Base-by-base conservation (phyloP, 2,113 vertebrate species). In the Silurus meridionalis region DNA sequence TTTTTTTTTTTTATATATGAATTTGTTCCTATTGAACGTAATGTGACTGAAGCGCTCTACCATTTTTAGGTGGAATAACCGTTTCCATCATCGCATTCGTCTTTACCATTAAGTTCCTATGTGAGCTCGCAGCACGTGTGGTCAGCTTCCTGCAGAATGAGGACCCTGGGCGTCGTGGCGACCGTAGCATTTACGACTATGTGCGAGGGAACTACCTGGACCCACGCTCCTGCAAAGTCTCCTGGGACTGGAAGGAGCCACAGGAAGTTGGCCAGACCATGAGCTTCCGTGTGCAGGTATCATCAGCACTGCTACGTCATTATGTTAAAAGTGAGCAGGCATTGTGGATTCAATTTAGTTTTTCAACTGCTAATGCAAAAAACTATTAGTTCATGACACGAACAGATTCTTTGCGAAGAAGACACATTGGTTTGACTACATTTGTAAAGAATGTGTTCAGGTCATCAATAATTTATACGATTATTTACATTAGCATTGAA, bases 31-130 rank as follows among this genome's bases (percentile, higher is more conserved):
- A 2, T 57, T 53, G 58, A 15, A 10, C 5, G 17, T 58, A 37
- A 58, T 6, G 15, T 9, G 77, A 80, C 25, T 10, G 8, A 15
- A 57, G 52, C n/a, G 11, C 37, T 58, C 0, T 57, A 8, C 15
- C 8, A 5, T 69, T 83, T 19, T 67, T 91, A 99, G 98, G 98
- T 96, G 97, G 97, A 94, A 96, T 99, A 96, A 98, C 98, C 84
- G 97, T 99, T 91, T 99, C 96, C 96, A 97, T 98, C 96, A 97
- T 99, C 93, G 97, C 96, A 92, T 97, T 99, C 93, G 96, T 99
- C 95, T 98, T 99, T 94, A 98, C 97, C 93, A 98, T 99, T 96
- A 99, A 99, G 96, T 99, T 99, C 96, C 96, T 99, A 87, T 97
- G 97, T 93, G 97, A 99, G 94, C 97, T 99, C 92, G 97, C 97